Evolutionary conservation across 2,888 invertebrate species (phyloP).

Genomic region (Proisotoma minuta): DNA sequence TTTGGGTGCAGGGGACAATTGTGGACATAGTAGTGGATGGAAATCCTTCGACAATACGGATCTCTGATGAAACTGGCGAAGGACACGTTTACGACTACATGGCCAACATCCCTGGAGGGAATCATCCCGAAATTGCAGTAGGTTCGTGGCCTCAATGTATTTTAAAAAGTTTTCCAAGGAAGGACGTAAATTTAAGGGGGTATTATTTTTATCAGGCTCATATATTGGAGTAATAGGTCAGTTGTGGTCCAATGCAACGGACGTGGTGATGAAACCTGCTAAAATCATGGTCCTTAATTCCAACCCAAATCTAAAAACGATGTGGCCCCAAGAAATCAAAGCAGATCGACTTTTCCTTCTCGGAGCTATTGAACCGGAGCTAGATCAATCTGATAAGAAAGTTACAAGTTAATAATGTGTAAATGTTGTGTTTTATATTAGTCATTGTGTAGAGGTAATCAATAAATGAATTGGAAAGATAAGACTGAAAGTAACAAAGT

Average conservation of each 20-base stretch:
- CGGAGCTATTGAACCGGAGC: conserved; percentile 4
- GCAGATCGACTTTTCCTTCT: conserved; percentile 28
- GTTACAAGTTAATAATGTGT: no score
- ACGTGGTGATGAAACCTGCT: conserved; percentile 17
- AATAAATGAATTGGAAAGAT: no score
- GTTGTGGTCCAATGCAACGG: conserved; percentile 12
- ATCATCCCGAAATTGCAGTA: conserved; percentile 18
- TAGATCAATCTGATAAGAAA: no score
- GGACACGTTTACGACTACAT: conserved; percentile 19
- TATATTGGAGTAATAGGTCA: conserved; percentile 34
- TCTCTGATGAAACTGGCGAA: conserved; percentile 21
- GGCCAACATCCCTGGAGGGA: conserved; percentile 26
- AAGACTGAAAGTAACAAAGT: no score
- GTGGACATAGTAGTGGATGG: conserved; percentile 2
- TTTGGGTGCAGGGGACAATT: conserved; percentile 35
- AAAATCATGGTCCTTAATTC: conserved; percentile 27
- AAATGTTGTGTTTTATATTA: no score
- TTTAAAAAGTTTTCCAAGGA: neutral
- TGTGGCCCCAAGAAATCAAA: conserved; percentile 32
- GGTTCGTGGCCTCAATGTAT: conserved; percentile 16
- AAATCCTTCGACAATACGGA: neutral
- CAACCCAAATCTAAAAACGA: conserved; percentile 17
- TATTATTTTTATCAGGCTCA: conserved; percentile 10
- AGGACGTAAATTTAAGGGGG: neutral
- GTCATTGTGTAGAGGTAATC: no score